phyloP scores from a whole-genome alignment of 1,140 invertebrate species.

The Pomacea maculata region DNA sequence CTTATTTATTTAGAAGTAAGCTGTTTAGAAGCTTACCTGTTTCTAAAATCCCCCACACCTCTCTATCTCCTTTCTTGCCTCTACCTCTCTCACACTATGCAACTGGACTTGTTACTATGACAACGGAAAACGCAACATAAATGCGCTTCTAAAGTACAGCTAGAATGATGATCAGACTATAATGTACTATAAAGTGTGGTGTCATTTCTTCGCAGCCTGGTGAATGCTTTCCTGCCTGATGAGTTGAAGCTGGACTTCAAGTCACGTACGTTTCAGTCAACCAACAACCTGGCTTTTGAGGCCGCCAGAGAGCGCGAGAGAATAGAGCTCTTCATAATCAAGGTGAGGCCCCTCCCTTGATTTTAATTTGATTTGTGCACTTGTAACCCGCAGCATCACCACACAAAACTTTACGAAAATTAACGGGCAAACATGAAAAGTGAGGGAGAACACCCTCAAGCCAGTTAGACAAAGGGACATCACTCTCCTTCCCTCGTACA shows the following conservation, averaged over 20 bases:
- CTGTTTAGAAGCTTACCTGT: too few relatives aligned
- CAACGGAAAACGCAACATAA: neutral
- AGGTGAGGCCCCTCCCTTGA: conserved; percentile 2
- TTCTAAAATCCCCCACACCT: too few relatives aligned
- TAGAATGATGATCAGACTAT: neutral
- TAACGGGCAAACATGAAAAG: too few relatives aligned
- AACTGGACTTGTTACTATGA: neutral
- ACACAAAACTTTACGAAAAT: too few relatives aligned
- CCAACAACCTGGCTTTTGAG: conserved; percentile 44
- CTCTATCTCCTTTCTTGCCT: neutral
- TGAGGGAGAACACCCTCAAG: too few relatives aligned
- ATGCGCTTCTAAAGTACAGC: neutral
- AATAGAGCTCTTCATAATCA: conserved; percentile 44
- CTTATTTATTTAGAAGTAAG: too few relatives aligned
- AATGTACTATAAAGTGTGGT: neutral
- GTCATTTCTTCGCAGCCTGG: conserved; percentile 39
- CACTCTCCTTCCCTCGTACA: too few relatives aligned
- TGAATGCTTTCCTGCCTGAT: conserved; percentile 45
- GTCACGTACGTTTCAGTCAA: conserved; percentile 42
- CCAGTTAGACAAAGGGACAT: too few relatives aligned
- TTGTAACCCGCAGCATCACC: too few relatives aligned
- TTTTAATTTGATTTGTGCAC: too few relatives aligned
- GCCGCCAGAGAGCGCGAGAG: conserved; percentile 48
- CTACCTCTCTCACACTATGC: neutral
- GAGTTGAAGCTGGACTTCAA: conserved; percentile 47